Percentiles rank a stretch among this genome's conserved stretches.
These are phyloP conservation scores for Cyprinodon variegatus DNA, from an alignment of 2,113 vertebrate species.

Conservation along the genomic window DNA sequence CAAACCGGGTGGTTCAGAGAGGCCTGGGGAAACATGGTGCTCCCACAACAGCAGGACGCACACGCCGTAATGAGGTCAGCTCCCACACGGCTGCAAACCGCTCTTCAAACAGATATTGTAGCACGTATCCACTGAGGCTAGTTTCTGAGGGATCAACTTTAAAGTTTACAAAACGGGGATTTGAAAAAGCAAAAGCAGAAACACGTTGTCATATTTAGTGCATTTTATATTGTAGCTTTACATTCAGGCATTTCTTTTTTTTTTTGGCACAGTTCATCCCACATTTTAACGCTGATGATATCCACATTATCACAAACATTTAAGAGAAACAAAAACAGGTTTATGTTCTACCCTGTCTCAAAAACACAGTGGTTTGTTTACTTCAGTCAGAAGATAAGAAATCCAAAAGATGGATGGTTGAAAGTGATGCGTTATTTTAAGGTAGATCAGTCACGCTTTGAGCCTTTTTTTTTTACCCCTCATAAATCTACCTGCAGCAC, in stretches of 20 bases:
- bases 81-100: constrained; percentile 22
- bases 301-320: constrained; percentile 11
- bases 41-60: constrained; percentile 36
- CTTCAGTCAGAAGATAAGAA: neutral
- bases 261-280: constrained; percentile 46
- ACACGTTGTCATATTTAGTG: constrained; percentile 15
- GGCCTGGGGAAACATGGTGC: constrained; percentile 20
- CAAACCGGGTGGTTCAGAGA: constrained; percentile 31
- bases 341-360: neutral
- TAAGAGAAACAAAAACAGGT: neutral
- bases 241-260: constrained; percentile 42
- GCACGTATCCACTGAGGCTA: neutral
- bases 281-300: constrained; percentile 29
- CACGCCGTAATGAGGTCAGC: constrained; percentile 55
- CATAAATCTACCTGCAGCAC: no score
- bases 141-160: constrained; percentile 44
- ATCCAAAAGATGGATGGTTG: neutral
- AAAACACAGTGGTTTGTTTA: neutral
- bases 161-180: constrained; percentile 14
- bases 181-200: constrained; percentile 40
- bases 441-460: neutral
- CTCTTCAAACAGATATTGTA: constrained; percentile 21
- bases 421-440: neutral
- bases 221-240: constrained; percentile 44
- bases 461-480: no score